Base-by-base conservation (phyloP, 1,140 invertebrate species). In the Psix sp. region DNA sequence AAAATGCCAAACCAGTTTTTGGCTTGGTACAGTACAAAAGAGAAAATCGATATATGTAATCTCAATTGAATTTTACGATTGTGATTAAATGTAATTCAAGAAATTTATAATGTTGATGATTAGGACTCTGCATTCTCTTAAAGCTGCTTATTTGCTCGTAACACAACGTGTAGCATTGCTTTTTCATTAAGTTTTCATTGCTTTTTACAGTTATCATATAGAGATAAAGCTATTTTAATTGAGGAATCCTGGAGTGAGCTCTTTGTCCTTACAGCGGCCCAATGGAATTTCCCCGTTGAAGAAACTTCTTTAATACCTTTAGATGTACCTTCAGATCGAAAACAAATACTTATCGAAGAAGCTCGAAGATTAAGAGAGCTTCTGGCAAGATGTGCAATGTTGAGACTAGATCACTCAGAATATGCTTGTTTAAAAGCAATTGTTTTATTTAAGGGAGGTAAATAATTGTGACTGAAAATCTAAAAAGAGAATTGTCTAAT, bases 381-480 rank as follows among this genome's bases (percentile, higher is more conserved):
- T 1, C 85, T 94, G 10, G 88, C 89, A n/a, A 89, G 91, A 74
- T 90, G 95, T 65, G 86, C 88, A 14, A 82, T 90, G 0, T 84
- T 93, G 29, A 87, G 90, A 62, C 89, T 95, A 4, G 94, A 96
- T 82, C 91, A 94, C 77, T 94, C 93, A 0, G 95, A 96, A 80
- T 94, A 93, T 77, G 93, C 95, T 15, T 96, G 93, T 83, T 85
- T 96, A 1, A 96, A 96, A 83, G 93, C 93, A 0, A 88, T 94
- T 1, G 89, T 94, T 10, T 87, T 96, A 0, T 96, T 96, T 80
- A 93, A 93, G 86, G 90, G 92, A 88, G 94, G 94, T 94, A 86
- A 29, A 31, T 59, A 48, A 20, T 42, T 2, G n/a, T n/a, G n/a
- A n/a, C n/a, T n/a, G n/a, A n/a, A n/a, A n/a, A n/a, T n/a, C n/a